Evolutionary conservation across 2,888 invertebrate genomes (phyloP), one percentile per base, ranked within the genome.

Genomic region (Zaprionus lineosus): DNA sequence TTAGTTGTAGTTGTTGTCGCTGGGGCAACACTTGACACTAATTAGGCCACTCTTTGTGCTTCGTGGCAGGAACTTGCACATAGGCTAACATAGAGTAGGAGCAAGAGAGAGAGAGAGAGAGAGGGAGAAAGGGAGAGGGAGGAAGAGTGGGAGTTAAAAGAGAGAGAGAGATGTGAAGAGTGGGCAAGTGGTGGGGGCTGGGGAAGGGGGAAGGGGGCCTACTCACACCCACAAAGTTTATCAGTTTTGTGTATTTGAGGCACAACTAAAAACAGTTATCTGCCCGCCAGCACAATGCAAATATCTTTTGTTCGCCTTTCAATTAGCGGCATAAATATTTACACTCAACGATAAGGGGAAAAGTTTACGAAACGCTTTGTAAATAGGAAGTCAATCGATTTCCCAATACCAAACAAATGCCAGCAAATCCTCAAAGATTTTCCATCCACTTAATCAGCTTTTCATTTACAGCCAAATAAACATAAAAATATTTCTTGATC

Each of bases 11-110:
- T 18, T 34, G 61, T 62, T 50, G 72, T 67, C 58, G 82, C 60
- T 79, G 84, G 57, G 74, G 78, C 78, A 86, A 84, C 86, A 82
- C 86, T 82, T 82, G 82, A 82, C 82, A 86, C 82, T 82, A 82
- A 82, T 82, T 84, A 82, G 82, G 86, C 82, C 86, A 86, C 70
- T 86, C 86, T 82, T 84, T 73, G 65, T 70, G 75, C 82, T 53
- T 50, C 67, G 73, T 72, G 73, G 53, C 68, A 60, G 55, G 50
- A 53, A 61, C 77, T 58, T 74, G 65, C n/a, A n/a, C n/a, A n/a
- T n/a, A n/a, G n/a, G n/a, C n/a, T n/a, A n/a, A n/a, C n/a, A n/a
- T n/a, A n/a, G n/a, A n/a, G n/a, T n/a, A n/a, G n/a, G n/a, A n/a
- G n/a, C n/a, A n/a, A n/a, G n/a, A n/a, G n/a, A n/a, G n/a, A n/a